phyloP scores from a whole-genome alignment of 2,113 vertebrate species.

The Urocolius indicus region DNA sequence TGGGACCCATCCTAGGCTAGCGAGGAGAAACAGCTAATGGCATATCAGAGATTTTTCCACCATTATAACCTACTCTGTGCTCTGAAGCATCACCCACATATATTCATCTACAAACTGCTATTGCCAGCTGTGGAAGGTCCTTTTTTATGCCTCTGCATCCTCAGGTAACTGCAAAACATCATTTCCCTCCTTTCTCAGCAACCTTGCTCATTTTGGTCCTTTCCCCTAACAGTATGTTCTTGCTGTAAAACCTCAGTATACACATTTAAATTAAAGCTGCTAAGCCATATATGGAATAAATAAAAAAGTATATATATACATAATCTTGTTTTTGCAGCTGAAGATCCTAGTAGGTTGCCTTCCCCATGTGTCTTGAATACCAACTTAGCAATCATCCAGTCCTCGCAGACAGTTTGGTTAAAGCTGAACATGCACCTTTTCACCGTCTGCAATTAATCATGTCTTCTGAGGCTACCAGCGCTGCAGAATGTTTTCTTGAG shows the following conservation, averaged over 20 bases:
- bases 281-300: not conserved
- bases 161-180: not conserved
- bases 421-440: slow-evolving; percentile 48
- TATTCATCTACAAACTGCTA: not conserved
- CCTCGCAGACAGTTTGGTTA: not conserved
- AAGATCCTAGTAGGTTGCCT: not conserved
- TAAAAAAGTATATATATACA: not conserved
- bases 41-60: not conserved
- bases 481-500: slow-evolving; percentile 13
- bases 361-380: slow-evolving; percentile 12
- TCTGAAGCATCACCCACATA: not conserved
- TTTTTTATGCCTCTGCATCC: slow-evolving; percentile 6
- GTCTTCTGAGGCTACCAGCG: slow-evolving; percentile 40
- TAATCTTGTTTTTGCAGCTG: not conserved
- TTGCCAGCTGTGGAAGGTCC: not conserved
- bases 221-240: not conserved
- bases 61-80: not conserved
- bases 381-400: slow-evolving; percentile 1
- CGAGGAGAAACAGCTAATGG: not conserved
- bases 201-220: not conserved
- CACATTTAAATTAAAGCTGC: slow-evolving; percentile 16
- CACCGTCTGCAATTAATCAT: slow-evolving; percentile 51
- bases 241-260: not conserved
- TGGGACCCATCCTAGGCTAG: not conserved
- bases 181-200: not conserved